These are phyloP conservation scores for Bubo blakistoni DNA, from an alignment of 2,113 vertebrate genomes.

Conservation along the genomic window DNA sequence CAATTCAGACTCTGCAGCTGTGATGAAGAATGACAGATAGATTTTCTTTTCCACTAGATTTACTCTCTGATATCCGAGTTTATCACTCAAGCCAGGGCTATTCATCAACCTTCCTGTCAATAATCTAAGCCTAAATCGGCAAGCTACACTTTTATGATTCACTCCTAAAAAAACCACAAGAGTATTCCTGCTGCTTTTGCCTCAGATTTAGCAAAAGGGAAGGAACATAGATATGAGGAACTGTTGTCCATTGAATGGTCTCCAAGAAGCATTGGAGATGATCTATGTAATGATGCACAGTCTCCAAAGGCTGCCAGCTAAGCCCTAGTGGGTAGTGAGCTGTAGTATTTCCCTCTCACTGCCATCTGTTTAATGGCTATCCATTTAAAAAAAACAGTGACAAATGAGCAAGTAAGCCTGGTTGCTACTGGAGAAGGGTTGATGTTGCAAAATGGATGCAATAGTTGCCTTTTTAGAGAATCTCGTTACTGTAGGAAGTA, in stretches of 20 bases:
- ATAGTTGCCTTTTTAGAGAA: background rate
- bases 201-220: background rate
- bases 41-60: constrained; percentile 82
- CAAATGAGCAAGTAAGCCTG: background rate
- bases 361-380: background rate
- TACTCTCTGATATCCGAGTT: constrained; percentile 83
- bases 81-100: constrained; percentile 78
- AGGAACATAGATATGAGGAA: background rate
- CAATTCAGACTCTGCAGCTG: constrained; percentile 33
- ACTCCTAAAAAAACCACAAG: background rate
- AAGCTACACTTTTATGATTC: constrained; percentile 71
- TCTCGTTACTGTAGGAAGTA: background rate
- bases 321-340: background rate
- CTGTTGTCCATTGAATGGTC: background rate
- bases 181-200: constrained; percentile 8
- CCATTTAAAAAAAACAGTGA: background rate
- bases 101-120: constrained; percentile 74
- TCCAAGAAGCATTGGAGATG: background rate
- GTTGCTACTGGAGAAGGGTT: background rate
- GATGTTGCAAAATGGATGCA: background rate
- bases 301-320: background rate
- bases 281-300: background rate
- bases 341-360: background rate
- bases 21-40: constrained; percentile 71
- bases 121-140: constrained; percentile 71